phyloP scores from a whole-genome alignment of 92 coral and sea anemone genomes.

The Porites lobata region DNA sequence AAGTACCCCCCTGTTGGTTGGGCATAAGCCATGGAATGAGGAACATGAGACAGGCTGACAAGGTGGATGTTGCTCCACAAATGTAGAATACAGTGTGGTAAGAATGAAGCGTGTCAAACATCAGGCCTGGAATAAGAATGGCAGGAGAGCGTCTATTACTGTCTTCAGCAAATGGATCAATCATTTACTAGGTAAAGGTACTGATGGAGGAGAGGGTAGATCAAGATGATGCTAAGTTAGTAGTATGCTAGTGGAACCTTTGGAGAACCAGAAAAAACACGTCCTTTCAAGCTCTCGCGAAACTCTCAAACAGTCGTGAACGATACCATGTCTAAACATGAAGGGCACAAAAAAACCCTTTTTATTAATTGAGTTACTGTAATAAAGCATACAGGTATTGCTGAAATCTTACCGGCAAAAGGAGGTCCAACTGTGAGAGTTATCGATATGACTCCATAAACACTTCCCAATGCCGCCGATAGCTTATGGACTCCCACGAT shows the following conservation, averaged over 20 bases:
- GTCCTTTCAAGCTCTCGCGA: too few relatives aligned
- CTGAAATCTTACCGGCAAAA: slow-evolving; percentile 78
- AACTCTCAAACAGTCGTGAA: too few relatives aligned
- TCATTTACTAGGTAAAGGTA: too few relatives aligned
- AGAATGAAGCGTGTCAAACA: slow-evolving; percentile 85
- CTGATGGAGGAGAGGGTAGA: too few relatives aligned
- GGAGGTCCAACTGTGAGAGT: slow-evolving; percentile 95
- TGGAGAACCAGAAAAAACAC: too few relatives aligned
- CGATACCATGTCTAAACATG: too few relatives aligned
- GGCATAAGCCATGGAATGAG: slow-evolving; percentile 89
- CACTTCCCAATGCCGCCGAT: slow-evolving; percentile 86
- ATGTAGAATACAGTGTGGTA: slow-evolving; percentile 94
- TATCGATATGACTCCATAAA: slow-evolving; percentile 88
- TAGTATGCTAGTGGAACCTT: too few relatives aligned
- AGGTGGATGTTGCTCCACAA: slow-evolving; percentile 83
- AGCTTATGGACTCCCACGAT: slow-evolving; percentile 92
- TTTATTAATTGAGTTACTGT: too few relatives aligned
- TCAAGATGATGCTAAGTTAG: too few relatives aligned
- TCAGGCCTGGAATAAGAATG: slow-evolving; percentile 62
- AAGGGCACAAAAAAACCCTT: too few relatives aligned
- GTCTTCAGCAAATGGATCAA: neutral
- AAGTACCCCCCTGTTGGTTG: slow-evolving; percentile 50
- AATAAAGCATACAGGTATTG: neutral
- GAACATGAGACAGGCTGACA: slow-evolving; percentile 81
- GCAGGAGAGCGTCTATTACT: neutral